phyloP scores from a whole-genome alignment of 2,888 invertebrate species.

The Napeogenes inachia region DNA sequence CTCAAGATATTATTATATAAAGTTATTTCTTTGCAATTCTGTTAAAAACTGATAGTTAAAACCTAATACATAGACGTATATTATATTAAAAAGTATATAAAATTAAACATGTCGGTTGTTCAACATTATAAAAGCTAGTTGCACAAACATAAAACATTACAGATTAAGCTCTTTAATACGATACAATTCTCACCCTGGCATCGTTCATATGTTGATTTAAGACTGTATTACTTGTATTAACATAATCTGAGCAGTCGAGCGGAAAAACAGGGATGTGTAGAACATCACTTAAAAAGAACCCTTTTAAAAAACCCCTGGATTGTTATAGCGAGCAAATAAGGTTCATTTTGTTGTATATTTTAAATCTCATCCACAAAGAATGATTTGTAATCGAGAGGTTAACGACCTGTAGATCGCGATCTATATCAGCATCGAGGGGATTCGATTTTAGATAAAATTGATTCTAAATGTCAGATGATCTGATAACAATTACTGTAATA shows the following conservation, averaged over 20 bases:
- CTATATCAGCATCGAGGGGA: conserved; percentile 23
- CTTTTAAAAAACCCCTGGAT: background rate
- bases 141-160: background rate
- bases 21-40: no score
- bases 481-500: conserved; percentile 20
- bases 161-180: background rate
- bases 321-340: background rate
- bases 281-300: conserved; percentile 29
- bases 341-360: conserved; percentile 6
- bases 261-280: conserved; percentile 38
- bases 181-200: conserved; percentile 7
- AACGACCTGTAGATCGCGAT: conserved; percentile 26
- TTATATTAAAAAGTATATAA: no score
- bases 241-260: conserved; percentile 62
- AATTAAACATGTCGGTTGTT: background rate
- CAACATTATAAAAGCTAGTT: background rate
- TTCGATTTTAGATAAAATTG: conserved; percentile 27
- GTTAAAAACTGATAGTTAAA: no score
- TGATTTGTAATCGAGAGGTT: conserved; percentile 21
- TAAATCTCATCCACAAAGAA: conserved; percentile 4
- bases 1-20: no score
- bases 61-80: no score
- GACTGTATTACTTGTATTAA: conserved; percentile 43
- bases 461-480: conserved; percentile 24
- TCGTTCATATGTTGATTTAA: conserved; percentile 44